A percentile compares a stretch with the other conserved stretches of the same genome.
Conservation (phyloP, 1,140 invertebrate species). For the Diachasma alloeum region DNA sequence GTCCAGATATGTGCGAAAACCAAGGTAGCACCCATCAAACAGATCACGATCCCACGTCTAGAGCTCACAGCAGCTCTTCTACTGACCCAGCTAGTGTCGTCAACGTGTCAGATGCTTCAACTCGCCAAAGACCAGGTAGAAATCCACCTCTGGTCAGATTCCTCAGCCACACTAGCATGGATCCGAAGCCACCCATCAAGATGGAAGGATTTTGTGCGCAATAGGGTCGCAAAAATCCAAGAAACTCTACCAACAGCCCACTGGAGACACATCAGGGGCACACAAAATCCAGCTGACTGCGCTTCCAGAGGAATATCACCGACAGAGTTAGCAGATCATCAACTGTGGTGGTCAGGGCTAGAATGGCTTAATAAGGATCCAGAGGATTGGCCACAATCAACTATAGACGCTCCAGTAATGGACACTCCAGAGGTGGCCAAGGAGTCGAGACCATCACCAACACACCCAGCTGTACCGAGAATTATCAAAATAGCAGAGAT, state of each 20-base stretch:
- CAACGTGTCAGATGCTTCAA: background rate
- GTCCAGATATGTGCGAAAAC: slow-evolving; percentile 44
- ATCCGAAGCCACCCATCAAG: slow-evolving; percentile 38
- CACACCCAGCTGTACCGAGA: background rate
- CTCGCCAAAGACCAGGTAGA: background rate
- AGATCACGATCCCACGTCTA: slow-evolving; percentile 30
- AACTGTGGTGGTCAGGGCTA: background rate
- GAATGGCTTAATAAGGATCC: slow-evolving; percentile 12
- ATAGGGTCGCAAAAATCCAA: slow-evolving; percentile 53
- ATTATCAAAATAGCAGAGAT: background rate
- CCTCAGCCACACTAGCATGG: slow-evolving; percentile 43
- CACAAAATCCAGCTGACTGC: background rate
- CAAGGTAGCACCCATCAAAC: slow-evolving; percentile 45
- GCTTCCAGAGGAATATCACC: background rate
- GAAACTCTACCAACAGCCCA: slow-evolving; percentile 33
- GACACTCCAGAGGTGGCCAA: background rate
- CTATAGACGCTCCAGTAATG: background rate
- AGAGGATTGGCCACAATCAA: background rate
- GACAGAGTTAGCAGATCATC: background rate
- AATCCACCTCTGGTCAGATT: slow-evolving; percentile 31
- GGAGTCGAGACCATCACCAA: background rate
- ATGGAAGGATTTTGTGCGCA: slow-evolving; percentile 54
- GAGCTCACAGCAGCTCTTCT: slow-evolving; percentile 51
- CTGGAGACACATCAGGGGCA: slow-evolving; percentile 3
- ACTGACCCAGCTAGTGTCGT: background rate